Evolutionary conservation across 92 coral and sea anemone species (phyloP), one percentile per base, ranked within the genome.

Genomic region (Ricordea florida): DNA sequence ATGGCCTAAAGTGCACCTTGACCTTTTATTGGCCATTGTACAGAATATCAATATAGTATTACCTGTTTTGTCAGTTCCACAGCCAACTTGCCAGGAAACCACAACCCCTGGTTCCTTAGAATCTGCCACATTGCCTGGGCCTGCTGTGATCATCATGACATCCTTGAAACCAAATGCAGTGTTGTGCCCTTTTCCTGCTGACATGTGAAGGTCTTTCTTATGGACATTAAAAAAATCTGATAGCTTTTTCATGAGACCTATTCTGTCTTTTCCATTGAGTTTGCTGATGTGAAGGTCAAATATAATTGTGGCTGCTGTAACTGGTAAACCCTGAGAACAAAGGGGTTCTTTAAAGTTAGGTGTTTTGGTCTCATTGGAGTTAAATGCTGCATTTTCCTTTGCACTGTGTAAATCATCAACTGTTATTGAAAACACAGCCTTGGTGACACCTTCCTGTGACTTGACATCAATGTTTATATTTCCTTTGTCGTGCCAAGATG

Each of bases 61-160:
- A 25, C 98, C 98, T 70, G 93, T 83, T 21, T 90, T 75, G 42
- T 88, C 88, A 30, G 68, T 81, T 1, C 99, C 99, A 62, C 99
- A 96, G 29, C 96, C 99, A 31, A 92, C 80, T 82, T 92, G 91
- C 99, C 98, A 94, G 40, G 99, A 96, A 27, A 96, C 69, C 3
- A 78, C 92, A 59, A 92, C 83, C 6, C 99, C 99, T 16, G 94
- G 93, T 46, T 96, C 85, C 27, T 62, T 90, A 30, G 93, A 79
- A 51, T 96, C 99, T 24, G 72, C 84, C 1, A 96, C 92, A 55
- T 82, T 83, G 40, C 99, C 99, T 29, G 99, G 99, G 36, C 99
- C 99, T 15, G 99, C 99, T 6, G 99, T 96, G 23, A 92, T 49
- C 79, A 92, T 70, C 78, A 81, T 84, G n/a, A 92, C 93, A 66